Conservation (phyloP, 2,797 vertebrate genomes). For the Nannoperca obscura region DNA sequence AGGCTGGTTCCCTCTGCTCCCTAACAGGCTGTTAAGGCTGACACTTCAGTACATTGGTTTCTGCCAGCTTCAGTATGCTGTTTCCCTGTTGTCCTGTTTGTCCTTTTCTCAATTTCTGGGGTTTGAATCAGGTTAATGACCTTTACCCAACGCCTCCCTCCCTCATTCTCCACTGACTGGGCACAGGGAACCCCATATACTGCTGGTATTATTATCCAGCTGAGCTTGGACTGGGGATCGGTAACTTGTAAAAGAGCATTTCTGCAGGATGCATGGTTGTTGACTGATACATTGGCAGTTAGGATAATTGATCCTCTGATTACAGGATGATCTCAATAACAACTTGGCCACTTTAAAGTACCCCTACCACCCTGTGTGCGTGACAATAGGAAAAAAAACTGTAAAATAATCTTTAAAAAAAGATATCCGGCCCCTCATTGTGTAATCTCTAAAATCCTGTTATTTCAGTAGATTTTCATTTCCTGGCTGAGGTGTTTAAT, state of each 20-base stretch:
- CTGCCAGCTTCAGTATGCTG: conserved; percentile 42
- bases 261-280: neutral
- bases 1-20: conserved; percentile 36
- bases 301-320: neutral
- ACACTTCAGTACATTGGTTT: conserved; percentile 49
- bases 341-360: neutral
- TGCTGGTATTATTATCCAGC: conserved; percentile 19
- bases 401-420: conserved; percentile 7
- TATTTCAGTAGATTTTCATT: conserved; percentile 72
- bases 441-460: conserved; percentile 65
- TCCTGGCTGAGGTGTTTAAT: conserved; percentile 58
- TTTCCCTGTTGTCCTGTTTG: conserved; percentile 38
- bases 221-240: neutral
- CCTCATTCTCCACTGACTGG: neutral
- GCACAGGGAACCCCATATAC: neutral
- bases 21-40: conserved; percentile 59
- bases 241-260: conserved; percentile 1
- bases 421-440: conserved; percentile 14
- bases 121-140: conserved; percentile 43
- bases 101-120: conserved; percentile 42
- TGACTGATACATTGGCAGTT: neutral
- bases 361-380: neutral
- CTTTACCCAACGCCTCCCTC: conserved; percentile 4
- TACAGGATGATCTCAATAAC: conserved; percentile 5
- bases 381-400: conserved; percentile 5